These are phyloP conservation scores for Drosophila nigricruria DNA, from an alignment of 2,888 invertebrate genomes.

Conservation along the genomic window DNA sequence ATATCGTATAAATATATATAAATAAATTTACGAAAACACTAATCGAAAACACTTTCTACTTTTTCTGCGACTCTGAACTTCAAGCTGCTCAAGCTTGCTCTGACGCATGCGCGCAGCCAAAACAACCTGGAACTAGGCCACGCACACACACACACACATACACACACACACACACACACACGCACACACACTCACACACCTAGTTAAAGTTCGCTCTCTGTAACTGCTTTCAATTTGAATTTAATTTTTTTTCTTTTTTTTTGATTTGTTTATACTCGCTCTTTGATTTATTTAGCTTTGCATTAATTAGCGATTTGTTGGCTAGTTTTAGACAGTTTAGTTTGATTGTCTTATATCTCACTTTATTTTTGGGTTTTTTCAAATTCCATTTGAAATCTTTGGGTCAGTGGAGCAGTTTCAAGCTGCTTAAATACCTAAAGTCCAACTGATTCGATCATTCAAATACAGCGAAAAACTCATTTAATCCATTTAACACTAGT, in stretches of 20 bases:
- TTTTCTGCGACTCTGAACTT: slow-evolving; percentile 54
- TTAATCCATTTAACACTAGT: slow-evolving; percentile 11
- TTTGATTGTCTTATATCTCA: slow-evolving; percentile 6
- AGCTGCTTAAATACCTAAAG: slow-evolving; percentile 18
- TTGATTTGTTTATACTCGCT: slow-evolving; percentile 33
- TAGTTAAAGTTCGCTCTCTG: slow-evolving; percentile 9
- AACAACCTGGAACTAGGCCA: slow-evolving; percentile 65
- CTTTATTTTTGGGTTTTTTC: background rate
- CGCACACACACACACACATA: slow-evolving; percentile 27
- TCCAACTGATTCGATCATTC: slow-evolving; percentile 46
- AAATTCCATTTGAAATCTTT: slow-evolving; percentile 28
- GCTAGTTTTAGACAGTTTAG: slow-evolving; percentile 35
- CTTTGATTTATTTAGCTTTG: slow-evolving; percentile 65
- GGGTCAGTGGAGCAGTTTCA: slow-evolving; percentile 65
- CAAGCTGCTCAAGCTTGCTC: slow-evolving; percentile 17
- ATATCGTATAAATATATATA: background rate
- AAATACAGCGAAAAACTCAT: slow-evolving; percentile 24
- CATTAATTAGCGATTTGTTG: slow-evolving; percentile 69
- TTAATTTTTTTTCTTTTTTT: slow-evolving; percentile 18
- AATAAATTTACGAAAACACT: background rate
- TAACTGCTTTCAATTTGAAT: slow-evolving; percentile 68
- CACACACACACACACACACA: slow-evolving; percentile 30
- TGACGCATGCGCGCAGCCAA: slow-evolving; percentile 67
- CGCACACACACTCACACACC: slow-evolving; percentile 16
- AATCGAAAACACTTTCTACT: slow-evolving; percentile 71